phyloP scores from a whole-genome alignment of 1,140 invertebrate species.

The Brachionus calyciflorus region DNA sequence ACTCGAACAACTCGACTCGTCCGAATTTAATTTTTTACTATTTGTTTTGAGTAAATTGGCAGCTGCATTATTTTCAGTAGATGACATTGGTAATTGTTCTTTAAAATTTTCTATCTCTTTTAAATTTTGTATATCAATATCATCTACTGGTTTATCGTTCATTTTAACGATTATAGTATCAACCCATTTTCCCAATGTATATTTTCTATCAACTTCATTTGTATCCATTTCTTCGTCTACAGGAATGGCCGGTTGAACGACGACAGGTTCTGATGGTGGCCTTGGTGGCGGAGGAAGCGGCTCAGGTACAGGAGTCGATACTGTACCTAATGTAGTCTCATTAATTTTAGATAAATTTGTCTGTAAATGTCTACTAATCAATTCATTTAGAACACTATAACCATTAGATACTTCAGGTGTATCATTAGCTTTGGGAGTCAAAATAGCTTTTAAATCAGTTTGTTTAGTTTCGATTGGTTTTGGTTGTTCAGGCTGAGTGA shows the following conservation, averaged over 20 bases:
- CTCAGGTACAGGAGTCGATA: no score
- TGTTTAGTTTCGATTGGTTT: neutral
- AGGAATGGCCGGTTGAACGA: neutral
- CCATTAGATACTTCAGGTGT: slow-evolving; percentile 3
- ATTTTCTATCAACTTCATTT: slow-evolving; percentile 16
- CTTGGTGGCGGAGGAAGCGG: no score
- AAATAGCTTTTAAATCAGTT: neutral
- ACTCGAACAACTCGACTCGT: slow-evolving; percentile 28
- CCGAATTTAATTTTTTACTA: neutral
- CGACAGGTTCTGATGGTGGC: neutral
- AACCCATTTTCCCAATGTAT: slow-evolving; percentile 28
- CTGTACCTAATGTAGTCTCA: no score
- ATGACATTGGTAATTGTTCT: slow-evolving; percentile 30
- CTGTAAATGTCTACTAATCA: neutral
- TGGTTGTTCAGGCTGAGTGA: no score
- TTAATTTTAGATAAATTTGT: slow-evolving; percentile 6
- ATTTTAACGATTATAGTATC: slow-evolving; percentile 42
- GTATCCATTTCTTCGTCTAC: no score
- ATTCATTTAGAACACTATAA: neutral
- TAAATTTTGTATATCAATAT: slow-evolving; percentile 23
- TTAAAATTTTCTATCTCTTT: no score
- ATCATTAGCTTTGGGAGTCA: neutral
- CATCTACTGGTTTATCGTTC: slow-evolving; percentile 33
- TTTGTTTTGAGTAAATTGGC: neutral
- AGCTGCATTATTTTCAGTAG: slow-evolving; percentile 6